Evolutionary conservation across 2,113 vertebrate species (phyloP).

Genomic region (Poecile atricapillus): DNA sequence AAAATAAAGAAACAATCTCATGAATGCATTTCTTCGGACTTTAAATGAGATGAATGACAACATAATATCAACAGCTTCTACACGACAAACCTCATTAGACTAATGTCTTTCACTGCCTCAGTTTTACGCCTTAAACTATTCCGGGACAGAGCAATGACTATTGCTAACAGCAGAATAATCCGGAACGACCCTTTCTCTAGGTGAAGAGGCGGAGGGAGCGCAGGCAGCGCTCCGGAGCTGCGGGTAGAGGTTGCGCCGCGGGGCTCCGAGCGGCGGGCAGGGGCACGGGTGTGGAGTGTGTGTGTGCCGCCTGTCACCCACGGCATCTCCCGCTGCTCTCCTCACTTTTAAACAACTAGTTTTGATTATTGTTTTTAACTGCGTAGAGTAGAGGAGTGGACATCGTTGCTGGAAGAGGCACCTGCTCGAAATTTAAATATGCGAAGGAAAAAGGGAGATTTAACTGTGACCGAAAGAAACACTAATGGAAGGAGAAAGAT

Average conservation of each 20-base stretch:
- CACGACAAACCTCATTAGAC: slow-evolving; percentile 58
- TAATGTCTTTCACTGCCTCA: slow-evolving; percentile 53
- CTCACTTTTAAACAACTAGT: neutral
- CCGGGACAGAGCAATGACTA: neutral
- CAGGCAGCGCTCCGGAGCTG: neutral
- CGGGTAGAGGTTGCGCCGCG: neutral
- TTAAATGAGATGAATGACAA: slow-evolving; percentile 71
- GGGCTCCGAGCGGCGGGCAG: neutral
- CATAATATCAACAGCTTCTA: slow-evolving; percentile 69
- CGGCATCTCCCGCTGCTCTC: neutral
- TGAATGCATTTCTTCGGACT: slow-evolving; percentile 78
- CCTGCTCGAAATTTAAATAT: neutral
- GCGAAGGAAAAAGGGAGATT: neutral
- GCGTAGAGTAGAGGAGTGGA: neutral
- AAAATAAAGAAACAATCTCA: slow-evolving; percentile 79
- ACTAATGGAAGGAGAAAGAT: neutral
- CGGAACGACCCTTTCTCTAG: slow-evolving; percentile 27
- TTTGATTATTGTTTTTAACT: neutral
- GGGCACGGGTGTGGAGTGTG: neutral
- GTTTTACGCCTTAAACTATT: slow-evolving; percentile 45
- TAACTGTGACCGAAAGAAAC: neutral
- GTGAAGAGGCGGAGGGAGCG: neutral
- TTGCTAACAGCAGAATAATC: neutral
- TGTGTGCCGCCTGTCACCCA: neutral
- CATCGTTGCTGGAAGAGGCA: neutral